phyloP scores from a whole-genome alignment of 2,888 invertebrate species.

The Drosophila vallismaia region DNA sequence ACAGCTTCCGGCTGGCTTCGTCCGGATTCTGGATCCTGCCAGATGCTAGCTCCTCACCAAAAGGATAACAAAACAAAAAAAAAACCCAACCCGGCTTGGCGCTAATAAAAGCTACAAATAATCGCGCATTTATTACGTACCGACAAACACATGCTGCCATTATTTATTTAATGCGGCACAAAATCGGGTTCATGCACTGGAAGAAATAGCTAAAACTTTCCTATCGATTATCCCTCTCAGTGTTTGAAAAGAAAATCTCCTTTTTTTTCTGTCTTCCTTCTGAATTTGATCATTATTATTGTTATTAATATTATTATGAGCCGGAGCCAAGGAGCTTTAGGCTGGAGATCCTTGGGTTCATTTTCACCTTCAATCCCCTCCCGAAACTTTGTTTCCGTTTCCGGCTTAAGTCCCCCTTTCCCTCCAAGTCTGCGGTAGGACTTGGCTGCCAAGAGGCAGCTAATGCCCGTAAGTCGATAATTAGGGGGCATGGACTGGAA shows the following conservation, averaged over 20 bases:
- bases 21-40: too few species aligned
- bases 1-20: neutral
- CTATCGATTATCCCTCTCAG: neutral
- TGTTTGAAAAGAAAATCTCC: neutral
- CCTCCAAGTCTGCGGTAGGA: slow-evolving; percentile 10
- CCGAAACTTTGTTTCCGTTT: neutral
- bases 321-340: slow-evolving; percentile 1
- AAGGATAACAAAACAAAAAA: neutral
- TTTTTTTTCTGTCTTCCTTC: slow-evolving; percentile 1
- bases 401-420: slow-evolving; percentile 1
- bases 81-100: neutral
- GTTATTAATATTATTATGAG: slow-evolving; percentile 34
- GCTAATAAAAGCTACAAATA: slow-evolving; percentile 73
- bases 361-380: slow-evolving; percentile 4
- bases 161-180: slow-evolving; percentile 37
- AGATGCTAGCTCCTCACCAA: too few species aligned
- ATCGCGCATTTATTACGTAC: slow-evolving; percentile 75
- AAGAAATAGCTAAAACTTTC: neutral
- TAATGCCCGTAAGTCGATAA: slow-evolving; percentile 47
- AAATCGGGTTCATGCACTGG: slow-evolving; percentile 1
- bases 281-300: slow-evolving; percentile 44
- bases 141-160: slow-evolving; percentile 43
- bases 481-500: slow-evolving; percentile 22
- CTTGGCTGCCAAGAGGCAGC: slow-evolving; percentile 31
- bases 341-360: neutral